Conservation (phyloP, 2,888 invertebrate genomes). For the Spilosoma lubricipeda region DNA sequence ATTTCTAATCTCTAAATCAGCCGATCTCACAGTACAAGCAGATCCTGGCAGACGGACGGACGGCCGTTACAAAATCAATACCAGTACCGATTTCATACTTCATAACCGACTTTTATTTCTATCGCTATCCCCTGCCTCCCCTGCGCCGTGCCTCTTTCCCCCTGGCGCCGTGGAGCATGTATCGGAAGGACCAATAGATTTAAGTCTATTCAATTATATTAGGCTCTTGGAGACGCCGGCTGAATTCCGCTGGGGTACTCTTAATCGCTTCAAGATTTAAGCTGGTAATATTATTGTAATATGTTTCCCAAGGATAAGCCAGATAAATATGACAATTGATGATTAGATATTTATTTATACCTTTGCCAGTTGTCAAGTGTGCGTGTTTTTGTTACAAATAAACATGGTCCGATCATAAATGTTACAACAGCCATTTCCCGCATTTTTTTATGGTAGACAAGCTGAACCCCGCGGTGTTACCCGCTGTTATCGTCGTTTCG, state of each 20-base stretch:
- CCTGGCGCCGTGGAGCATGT: conserved; percentile 14
- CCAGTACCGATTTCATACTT: conserved; percentile 60
- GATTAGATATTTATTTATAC: no score
- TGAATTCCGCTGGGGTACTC: conserved; percentile 12
- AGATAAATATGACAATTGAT: no score
- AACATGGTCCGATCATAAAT: no score
- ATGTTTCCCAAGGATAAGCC: no score
- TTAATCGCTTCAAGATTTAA: conserved; percentile 19
- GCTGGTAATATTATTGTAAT: conserved; percentile 10
- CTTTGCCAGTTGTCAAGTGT: no score
- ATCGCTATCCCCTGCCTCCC: conserved; percentile 23
- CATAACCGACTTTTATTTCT: conserved; percentile 64
- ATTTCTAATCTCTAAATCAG: background rate
- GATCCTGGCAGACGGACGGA: conserved; percentile 14
- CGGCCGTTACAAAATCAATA: conserved; percentile 60
- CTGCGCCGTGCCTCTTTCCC: conserved; percentile 5
- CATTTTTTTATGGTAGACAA: no score
- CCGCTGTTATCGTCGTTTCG: no score
- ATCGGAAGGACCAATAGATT: conserved; percentile 27
- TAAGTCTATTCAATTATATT: conserved; percentile 36
- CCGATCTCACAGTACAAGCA: conserved; percentile 4
- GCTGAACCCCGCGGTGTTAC: no score
- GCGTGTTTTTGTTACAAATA: no score
- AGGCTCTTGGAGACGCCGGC: conserved; percentile 14
- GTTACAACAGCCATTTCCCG: no score